These are phyloP conservation scores for Cenopis cana DNA, from an alignment of 2,888 invertebrate species.

Conservation along the genomic window DNA sequence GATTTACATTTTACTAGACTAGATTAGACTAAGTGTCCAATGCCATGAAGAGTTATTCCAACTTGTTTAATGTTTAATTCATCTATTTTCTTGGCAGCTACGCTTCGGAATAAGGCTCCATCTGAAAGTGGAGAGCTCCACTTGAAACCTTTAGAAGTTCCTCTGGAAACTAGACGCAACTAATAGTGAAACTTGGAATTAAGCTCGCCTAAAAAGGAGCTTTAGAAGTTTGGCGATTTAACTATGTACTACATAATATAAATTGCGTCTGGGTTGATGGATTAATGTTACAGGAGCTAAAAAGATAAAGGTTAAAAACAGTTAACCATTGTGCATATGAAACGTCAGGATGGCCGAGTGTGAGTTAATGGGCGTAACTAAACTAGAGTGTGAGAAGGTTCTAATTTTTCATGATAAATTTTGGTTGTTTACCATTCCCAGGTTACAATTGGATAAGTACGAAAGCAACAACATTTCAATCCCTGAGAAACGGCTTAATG, in stretches of 20 bases:
- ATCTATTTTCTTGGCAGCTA: conserved; percentile 36
- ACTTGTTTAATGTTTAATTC: conserved; percentile 19
- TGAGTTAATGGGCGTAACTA: background rate
- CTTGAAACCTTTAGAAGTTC: conserved; percentile 59
- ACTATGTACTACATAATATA: conserved; percentile 18
- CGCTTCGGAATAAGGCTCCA: conserved; percentile 51
- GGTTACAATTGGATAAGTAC: background rate
- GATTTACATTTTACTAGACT: too few relatives aligned
- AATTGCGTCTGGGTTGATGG: conserved; percentile 21
- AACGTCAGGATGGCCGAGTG: conserved; percentile 2
- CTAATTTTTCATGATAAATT: background rate
- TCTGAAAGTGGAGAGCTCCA: conserved; percentile 50
- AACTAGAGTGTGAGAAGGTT: background rate
- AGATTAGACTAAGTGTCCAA: too few relatives aligned
- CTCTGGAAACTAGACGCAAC: conserved; percentile 53
- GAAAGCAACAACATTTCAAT: conserved; percentile 7
- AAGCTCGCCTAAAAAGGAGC: conserved; percentile 50
- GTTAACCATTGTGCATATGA: conserved; percentile 5
- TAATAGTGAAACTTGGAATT: conserved; percentile 51
- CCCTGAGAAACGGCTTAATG: conserved; percentile 2
- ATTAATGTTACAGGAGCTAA: conserved; percentile 19
- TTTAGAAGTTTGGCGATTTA: conserved; percentile 47
- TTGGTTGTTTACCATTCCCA: background rate
- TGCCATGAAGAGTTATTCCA: background rate
- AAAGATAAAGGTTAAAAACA: conserved; percentile 12